phyloP scores from a whole-genome alignment of 1,140 invertebrate species.

The Elysia chlorotica region DNA sequence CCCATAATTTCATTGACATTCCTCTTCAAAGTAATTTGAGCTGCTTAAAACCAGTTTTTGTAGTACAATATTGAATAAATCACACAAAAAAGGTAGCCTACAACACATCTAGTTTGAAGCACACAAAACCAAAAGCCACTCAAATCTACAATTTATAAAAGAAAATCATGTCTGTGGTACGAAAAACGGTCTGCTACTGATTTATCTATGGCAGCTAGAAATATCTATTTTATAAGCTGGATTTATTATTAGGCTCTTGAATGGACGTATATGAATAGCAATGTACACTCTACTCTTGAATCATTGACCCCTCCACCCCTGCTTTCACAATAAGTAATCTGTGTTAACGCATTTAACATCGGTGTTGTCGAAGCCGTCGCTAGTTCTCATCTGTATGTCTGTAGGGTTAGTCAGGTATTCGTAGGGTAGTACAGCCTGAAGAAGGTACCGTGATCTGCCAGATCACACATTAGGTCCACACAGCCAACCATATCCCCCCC shows the following conservation, averaged over 20 bases:
- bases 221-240: background rate
- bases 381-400: no score
- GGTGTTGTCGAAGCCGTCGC: no score
- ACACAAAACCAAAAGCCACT: conserved; percentile 8
- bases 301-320: conserved; percentile 2
- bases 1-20: background rate
- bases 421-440: background rate
- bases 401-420: no score
- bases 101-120: background rate
- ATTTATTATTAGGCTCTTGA: no score
- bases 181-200: background rate
- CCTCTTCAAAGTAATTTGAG: no score
- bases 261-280: no score
- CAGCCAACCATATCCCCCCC: background rate
- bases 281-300: background rate
- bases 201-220: background rate
- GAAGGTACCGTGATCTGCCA: background rate
- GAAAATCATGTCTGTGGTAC: background rate
- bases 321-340: no score
- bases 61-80: no score
- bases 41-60: no score
- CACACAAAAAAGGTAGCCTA: no score
- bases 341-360: no score
- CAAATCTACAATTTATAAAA: background rate
- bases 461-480: background rate